Percentiles rank a stretch among this genome's conserved stretches.
Evolutionary conservation across 2,888 invertebrate species (phyloP).

Genomic region (Reticulitermes lucifugus): DNA sequence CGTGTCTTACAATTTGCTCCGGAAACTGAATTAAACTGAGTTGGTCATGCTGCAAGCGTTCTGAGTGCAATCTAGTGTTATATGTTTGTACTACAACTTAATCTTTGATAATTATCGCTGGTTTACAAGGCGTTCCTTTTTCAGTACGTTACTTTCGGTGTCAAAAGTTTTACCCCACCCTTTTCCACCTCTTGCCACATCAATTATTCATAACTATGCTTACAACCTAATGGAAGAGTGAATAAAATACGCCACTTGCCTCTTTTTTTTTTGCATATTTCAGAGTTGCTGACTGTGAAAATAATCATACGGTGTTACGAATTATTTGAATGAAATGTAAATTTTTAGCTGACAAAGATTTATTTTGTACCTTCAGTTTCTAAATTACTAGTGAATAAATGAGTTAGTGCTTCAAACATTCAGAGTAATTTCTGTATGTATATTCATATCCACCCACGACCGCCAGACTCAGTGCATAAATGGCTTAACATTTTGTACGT

Average conservation of each 20-base stretch:
- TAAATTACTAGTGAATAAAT: background rate
- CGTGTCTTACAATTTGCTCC: too few relatives aligned
- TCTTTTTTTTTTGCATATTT: background rate
- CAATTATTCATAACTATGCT: constrained; percentile 27
- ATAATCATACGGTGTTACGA: background rate
- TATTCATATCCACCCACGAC: background rate
- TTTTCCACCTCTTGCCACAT: background rate
- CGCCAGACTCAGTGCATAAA: too few relatives aligned
- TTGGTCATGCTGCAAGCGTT: constrained; percentile 13
- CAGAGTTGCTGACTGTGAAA: constrained; percentile 12
- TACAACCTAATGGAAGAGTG: background rate
- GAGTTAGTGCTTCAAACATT: constrained; percentile 5
- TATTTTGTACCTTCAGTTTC: background rate
- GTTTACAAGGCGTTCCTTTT: background rate
- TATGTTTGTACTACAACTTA: constrained; percentile 17
- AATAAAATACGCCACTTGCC: background rate
- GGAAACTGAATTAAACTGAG: background rate
- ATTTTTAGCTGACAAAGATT: constrained; percentile 18
- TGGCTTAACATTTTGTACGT: too few relatives aligned
- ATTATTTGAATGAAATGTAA: constrained; percentile 28
- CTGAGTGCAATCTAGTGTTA: constrained; percentile 1
- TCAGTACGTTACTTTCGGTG: background rate
- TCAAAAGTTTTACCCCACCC: background rate
- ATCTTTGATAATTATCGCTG: background rate
- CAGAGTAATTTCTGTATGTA: background rate